Conservation (phyloP, 2,888 invertebrate genomes). For the Tridacna gigas region DNA sequence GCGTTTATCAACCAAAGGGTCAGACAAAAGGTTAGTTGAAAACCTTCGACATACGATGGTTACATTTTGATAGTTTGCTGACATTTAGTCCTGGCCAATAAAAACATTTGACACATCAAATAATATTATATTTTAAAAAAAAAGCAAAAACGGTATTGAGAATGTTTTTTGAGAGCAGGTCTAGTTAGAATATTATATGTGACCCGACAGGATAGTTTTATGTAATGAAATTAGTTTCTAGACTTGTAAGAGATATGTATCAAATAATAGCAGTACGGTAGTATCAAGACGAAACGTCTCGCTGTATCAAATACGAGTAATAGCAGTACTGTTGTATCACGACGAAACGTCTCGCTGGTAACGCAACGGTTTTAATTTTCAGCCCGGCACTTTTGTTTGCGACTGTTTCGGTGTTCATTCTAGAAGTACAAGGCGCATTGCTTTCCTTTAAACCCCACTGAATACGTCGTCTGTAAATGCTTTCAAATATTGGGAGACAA, state of each 20-base stretch:
- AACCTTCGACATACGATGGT: too few species aligned
- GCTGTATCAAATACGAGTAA: not conserved
- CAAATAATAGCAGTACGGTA: slow-evolving; percentile 2
- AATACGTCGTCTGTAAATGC: too few species aligned
- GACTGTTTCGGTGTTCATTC: too few species aligned
- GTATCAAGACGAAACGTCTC: too few species aligned
- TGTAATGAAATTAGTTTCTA: not conserved
- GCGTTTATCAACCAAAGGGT: not conserved
- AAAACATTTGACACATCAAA: not conserved
- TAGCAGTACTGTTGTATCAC: not conserved
- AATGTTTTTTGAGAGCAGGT: not conserved
- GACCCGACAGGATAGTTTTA: not conserved
- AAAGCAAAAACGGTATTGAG: not conserved
- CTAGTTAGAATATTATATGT: not conserved
- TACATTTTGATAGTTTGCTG: too few species aligned
- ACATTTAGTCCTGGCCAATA: not conserved
- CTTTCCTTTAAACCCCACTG: too few species aligned
- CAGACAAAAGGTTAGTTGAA: too few species aligned
- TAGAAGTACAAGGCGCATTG: too few species aligned
- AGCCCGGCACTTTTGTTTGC: too few species aligned
- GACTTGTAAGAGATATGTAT: slow-evolving; percentile 6
- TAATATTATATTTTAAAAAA: not conserved
- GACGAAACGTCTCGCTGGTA: too few species aligned
- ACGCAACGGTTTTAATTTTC: too few species aligned
- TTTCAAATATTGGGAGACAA: too few species aligned